Evolutionary conservation across 92 coral and sea anemone species (phyloP).

Genomic region (Palythoa caribaeorum): DNA sequence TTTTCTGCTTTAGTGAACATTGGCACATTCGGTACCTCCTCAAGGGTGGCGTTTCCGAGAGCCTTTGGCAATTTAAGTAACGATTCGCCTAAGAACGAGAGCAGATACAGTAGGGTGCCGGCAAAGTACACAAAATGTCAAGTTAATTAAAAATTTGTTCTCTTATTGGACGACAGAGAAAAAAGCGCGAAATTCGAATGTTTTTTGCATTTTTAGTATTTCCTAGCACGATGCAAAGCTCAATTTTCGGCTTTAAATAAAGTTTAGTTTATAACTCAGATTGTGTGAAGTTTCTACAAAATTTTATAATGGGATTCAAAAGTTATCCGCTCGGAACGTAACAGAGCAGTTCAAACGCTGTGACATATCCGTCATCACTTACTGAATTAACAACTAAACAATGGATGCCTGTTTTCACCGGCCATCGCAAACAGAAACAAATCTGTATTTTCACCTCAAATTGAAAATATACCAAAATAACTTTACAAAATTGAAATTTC

Average conservation of each 20-base stretch:
- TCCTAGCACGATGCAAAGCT: conserved; percentile 5
- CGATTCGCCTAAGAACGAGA: conserved; percentile 10
- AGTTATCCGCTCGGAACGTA: conserved; percentile 14
- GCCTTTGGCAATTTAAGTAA: background rate
- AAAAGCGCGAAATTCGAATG: conserved; percentile 27
- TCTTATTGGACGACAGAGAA: background rate
- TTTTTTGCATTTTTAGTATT: background rate
- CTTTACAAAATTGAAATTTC: background rate
- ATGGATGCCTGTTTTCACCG: conserved; percentile 3
- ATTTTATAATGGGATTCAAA: conserved; percentile 14
- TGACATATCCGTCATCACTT: conserved; percentile 18
- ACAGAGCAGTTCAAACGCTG: conserved; percentile 1
- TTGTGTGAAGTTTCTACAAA: background rate
- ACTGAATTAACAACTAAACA: background rate
- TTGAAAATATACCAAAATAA: background rate
- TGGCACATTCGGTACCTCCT: no score
- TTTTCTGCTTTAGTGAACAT: no score
- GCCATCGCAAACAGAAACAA: background rate
- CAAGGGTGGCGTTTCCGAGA: no score
- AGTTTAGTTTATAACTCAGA: background rate
- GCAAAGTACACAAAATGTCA: conserved; percentile 11
- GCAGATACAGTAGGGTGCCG: background rate
- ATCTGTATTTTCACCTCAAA: background rate
- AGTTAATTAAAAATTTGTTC: conserved; percentile 13
- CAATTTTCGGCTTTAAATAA: conserved; percentile 9